These are phyloP conservation scores for Elmis aenea DNA, from an alignment of 2,888 invertebrate genomes.

Conservation along the genomic window DNA sequence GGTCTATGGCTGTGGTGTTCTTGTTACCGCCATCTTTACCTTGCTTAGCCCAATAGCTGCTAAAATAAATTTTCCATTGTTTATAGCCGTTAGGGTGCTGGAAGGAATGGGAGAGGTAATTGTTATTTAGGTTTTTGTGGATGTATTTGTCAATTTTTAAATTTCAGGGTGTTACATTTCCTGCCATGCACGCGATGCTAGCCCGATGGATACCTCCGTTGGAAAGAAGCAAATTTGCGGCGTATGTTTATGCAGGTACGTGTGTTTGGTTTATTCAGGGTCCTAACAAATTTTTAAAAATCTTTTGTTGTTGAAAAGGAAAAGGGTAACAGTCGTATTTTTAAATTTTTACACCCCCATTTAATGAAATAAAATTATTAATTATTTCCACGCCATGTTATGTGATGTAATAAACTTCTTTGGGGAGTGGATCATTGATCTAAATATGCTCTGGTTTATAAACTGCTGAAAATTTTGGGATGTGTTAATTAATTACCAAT, in stretches of 20 bases:
- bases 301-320: too few species aligned
- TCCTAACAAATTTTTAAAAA: too few species aligned
- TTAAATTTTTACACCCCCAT: too few species aligned
- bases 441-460: too few species aligned
- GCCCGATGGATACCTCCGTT: slow-evolving; percentile 90
- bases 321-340: too few species aligned
- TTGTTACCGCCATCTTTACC: slow-evolving; percentile 77
- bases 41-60: slow-evolving; percentile 81
- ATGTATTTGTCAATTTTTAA: slow-evolving; percentile 6
- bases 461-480: too few species aligned
- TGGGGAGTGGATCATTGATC: too few species aligned
- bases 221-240: slow-evolving; percentile 86
- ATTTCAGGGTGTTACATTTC: slow-evolving; percentile 77
- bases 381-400: too few species aligned
- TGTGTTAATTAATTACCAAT: too few species aligned
- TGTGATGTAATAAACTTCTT: too few species aligned
- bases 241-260: slow-evolving; percentile 72
- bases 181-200: slow-evolving; percentile 90
- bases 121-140: slow-evolving; percentile 3
- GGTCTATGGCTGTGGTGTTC: slow-evolving; percentile 75
- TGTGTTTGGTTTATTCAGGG: background rate
- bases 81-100: slow-evolving; percentile 69
- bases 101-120: slow-evolving; percentile 78
- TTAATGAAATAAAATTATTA: too few species aligned
- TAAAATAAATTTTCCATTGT: slow-evolving; percentile 57